These are phyloP conservation scores for Cordilura impudica DNA, from an alignment of 2,888 invertebrate genomes.

Conservation along the genomic window DNA sequence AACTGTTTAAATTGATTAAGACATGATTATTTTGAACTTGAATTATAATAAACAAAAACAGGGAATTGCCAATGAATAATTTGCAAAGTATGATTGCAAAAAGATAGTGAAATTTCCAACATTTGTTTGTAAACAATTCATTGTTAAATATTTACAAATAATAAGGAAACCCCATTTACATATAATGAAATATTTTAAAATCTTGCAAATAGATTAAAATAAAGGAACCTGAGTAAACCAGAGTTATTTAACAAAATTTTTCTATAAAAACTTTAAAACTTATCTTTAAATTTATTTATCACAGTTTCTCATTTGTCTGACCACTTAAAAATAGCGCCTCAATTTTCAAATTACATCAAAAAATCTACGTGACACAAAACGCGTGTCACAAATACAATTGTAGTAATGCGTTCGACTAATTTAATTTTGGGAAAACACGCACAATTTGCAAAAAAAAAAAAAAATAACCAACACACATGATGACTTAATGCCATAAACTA, in stretches of 20 bases:
- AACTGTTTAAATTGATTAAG: slow-evolving; percentile 24
- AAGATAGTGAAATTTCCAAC: not conserved
- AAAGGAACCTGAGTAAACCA: too few species aligned
- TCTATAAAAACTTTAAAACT: too few species aligned
- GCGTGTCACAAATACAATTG: slow-evolving; percentile 38
- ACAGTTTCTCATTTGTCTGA: too few species aligned
- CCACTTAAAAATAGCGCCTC: slow-evolving; percentile 32
- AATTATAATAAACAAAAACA: not conserved
- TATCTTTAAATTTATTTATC: too few species aligned
- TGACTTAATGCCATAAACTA: not conserved
- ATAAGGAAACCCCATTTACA: too few species aligned
- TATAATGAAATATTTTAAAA: too few species aligned
- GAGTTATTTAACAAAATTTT: too few species aligned
- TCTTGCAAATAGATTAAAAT: too few species aligned
- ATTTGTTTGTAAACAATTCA: too few species aligned
- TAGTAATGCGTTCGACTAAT: slow-evolving; percentile 23
- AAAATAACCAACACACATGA: not conserved
- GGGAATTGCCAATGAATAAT: not conserved
- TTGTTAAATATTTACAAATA: too few species aligned
- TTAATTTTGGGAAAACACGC: slow-evolving; percentile 13
- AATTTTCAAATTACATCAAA: slow-evolving; percentile 36
- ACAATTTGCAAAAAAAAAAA: not conserved
- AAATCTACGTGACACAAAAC: slow-evolving; percentile 10
- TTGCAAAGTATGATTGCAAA: not conserved
- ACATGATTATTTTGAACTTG: slow-evolving; percentile 46